phyloP scores from a whole-genome alignment of 2,888 invertebrate species.

The Meloe dianella region DNA sequence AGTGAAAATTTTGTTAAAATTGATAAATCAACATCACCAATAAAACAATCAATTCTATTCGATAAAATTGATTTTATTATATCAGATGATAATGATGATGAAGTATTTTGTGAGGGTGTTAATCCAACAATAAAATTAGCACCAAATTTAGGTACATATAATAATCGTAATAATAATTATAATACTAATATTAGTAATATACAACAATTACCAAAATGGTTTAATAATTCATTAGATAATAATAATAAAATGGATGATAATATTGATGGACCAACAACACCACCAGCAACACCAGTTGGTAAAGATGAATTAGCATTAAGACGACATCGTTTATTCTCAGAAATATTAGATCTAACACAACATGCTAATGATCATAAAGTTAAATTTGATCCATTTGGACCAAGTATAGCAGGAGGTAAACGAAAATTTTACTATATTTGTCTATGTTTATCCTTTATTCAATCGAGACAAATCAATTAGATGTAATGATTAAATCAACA shows the following conservation, averaged over 20 bases:
- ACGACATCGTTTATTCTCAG: slow-evolving; percentile 79
- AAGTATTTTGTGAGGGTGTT: slow-evolving; percentile 66
- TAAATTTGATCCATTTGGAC: slow-evolving; percentile 76
- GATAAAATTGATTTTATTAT: slow-evolving; percentile 40
- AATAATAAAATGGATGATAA: slow-evolving; percentile 52
- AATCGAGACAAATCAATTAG: background rate
- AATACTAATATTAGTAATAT: too few species aligned
- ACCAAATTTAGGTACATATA: slow-evolving; percentile 60
- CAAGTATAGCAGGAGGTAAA: slow-evolving; percentile 69
- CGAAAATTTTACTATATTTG: slow-evolving; percentile 19
- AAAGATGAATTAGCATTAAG: slow-evolving; percentile 78
- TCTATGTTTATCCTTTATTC: background rate
- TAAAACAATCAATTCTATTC: slow-evolving; percentile 37
- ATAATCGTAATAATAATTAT: slow-evolving; percentile 50
- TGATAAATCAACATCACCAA: slow-evolving; percentile 21
- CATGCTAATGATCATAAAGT: slow-evolving; percentile 77
- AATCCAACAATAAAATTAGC: slow-evolving; percentile 58
- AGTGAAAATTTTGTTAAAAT: slow-evolving; percentile 12
- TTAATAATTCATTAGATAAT: slow-evolving; percentile 48
- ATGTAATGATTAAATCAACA: background rate
- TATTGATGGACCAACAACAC: slow-evolving; percentile 65
- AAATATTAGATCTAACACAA: slow-evolving; percentile 74
- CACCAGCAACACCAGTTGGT: slow-evolving; percentile 79
- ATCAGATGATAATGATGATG: slow-evolving; percentile 60
- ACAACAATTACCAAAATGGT: slow-evolving; percentile 59